These are phyloP conservation scores for Baryphthengus martii DNA, from an alignment of 2,113 vertebrate species.

Conservation along the genomic window DNA sequence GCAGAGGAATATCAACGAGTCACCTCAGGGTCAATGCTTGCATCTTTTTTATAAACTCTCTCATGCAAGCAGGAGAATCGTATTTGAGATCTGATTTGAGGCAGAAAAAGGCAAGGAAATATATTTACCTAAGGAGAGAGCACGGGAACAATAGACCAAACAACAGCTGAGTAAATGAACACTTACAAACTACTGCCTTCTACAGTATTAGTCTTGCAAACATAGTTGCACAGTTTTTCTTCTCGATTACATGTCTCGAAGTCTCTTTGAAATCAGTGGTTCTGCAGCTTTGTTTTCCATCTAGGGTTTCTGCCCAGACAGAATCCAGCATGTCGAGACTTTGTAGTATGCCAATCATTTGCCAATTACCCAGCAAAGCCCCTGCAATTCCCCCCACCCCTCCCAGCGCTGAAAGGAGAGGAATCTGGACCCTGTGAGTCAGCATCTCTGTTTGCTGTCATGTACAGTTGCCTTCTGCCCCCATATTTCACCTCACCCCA, in stretches of 20 bases:
- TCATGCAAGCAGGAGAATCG: neutral
- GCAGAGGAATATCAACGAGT: neutral
- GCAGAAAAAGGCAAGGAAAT: neutral
- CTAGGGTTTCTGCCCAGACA: neutral
- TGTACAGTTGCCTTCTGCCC: neutral
- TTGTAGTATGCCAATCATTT: neutral
- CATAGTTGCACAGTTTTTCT: rapidly evolving
- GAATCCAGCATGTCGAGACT: neutral
- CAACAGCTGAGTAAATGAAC: neutral
- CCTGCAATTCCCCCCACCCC: neutral
- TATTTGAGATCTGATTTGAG: neutral
- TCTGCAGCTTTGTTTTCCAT: neutral
- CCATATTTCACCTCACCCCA: neutral
- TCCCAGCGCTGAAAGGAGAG: neutral
- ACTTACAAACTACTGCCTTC: neutral
- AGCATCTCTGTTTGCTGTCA: neutral
- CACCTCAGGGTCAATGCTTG: neutral
- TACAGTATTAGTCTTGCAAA: neutral
- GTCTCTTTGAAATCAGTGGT: neutral
- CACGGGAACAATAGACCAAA: neutral
- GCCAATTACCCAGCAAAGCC: neutral
- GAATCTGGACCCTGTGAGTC: neutral
- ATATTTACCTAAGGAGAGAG: neutral
- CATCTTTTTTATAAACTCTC: neutral
- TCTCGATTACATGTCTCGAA: rapidly evolving